Percentiles rank a stretch among this genome's conserved stretches.
Evolutionary conservation across 2,113 vertebrate species (phyloP).

Genomic region (Ranitomeya imitator): DNA sequence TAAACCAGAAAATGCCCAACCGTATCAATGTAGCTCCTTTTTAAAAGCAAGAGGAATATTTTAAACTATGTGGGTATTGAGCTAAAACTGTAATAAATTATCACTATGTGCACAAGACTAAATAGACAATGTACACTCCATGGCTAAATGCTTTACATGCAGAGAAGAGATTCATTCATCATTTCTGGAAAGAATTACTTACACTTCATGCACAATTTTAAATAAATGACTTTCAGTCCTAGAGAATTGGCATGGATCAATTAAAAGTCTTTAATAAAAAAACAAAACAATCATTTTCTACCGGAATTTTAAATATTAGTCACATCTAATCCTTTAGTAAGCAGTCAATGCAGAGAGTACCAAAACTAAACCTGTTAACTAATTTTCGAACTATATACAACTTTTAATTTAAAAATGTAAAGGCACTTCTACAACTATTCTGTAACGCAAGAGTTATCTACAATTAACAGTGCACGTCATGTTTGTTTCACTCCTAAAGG

Average conservation of each 20-base stretch:
- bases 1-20: neutral
- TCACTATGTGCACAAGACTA: neutral
- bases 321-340: slow-evolving; percentile 31
- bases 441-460: slow-evolving; percentile 48
- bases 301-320: slow-evolving; percentile 32
- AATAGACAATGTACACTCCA: neutral
- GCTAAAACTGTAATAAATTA: neutral
- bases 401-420: slow-evolving; percentile 60
- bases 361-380: slow-evolving; percentile 26
- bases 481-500: slow-evolving; percentile 54
- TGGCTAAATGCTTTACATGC: neutral
- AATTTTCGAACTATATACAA: slow-evolving; percentile 49
- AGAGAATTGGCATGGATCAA: neutral
- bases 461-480: slow-evolving; percentile 66
- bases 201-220: neutral
- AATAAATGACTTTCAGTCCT: neutral
- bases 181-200: neutral
- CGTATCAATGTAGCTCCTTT: too few relatives aligned
- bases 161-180: neutral
- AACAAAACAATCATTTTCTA: neutral
- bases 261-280: slow-evolving; percentile 39
- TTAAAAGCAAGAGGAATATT: too few relatives aligned
- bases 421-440: slow-evolving; percentile 75
- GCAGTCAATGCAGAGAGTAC: slow-evolving; percentile 29
- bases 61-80: neutral